phyloP scores from a whole-genome alignment of 2,888 invertebrate species.

The Epistrophe grossulariae region DNA sequence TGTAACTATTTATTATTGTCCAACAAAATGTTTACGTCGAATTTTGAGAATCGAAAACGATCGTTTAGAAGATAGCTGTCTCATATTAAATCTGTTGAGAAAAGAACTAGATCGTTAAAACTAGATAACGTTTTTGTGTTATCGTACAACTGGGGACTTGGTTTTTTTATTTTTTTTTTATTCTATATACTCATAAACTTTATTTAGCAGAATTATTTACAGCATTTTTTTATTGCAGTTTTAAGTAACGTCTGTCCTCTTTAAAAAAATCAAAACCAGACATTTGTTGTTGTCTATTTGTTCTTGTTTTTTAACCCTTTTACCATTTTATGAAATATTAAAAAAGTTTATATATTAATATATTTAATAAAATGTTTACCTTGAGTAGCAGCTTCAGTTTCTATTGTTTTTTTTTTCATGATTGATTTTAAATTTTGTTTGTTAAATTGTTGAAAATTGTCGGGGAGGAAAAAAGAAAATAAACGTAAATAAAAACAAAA shows the following conservation, averaged over 20 bases:
- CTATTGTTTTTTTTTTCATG: slow-evolving; percentile 68
- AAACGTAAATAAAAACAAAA: slow-evolving; percentile 57
- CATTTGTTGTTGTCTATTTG: not conserved
- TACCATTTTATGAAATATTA: slow-evolving; percentile 46
- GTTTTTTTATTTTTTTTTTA: not conserved
- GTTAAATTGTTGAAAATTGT: slow-evolving; percentile 32
- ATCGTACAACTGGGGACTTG: too few species aligned
- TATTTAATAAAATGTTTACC: slow-evolving; percentile 78
- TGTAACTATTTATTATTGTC: too few species aligned
- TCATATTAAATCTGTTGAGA: too few species aligned
- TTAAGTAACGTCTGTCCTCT: not conserved
- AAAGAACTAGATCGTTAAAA: too few species aligned
- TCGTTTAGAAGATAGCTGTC: too few species aligned
- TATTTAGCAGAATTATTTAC: slow-evolving; percentile 51
- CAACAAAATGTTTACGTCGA: too few species aligned
- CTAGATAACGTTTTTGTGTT: too few species aligned
- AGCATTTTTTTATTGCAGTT: slow-evolving; percentile 31
- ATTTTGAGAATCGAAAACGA: too few species aligned
- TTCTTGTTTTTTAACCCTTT: slow-evolving; percentile 13
- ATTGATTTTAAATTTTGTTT: slow-evolving; percentile 20
- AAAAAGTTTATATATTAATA: not conserved
- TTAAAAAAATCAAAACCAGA: not conserved
- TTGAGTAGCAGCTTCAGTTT: slow-evolving; percentile 81
- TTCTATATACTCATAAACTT: not conserved
- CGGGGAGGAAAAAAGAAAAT: slow-evolving; percentile 40